Evolutionary conservation across 2,113 vertebrate species (phyloP).

Genomic region (human): GRCh38 chr18:354501-355000

Average conservation of each 20-base stretch:
- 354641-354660: conserved; percentile 43
- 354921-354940: neutral
- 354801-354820: neutral
- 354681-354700: conserved; percentile 44
- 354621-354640: neutral
- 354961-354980: neutral
- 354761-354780: neutral
- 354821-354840: neutral
- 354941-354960: neutral
- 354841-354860: neutral
- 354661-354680: neutral
- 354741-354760: conserved; percentile 3
- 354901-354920: neutral
- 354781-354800: neutral
- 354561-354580: conserved; percentile 35
- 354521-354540: neutral
- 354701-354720: neutral
- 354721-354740: neutral
- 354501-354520: neutral
- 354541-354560: neutral
- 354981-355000: neutral
- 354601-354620: conserved; percentile 47
- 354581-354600: neutral
- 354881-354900: neutral
- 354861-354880: neutral